Base-by-base conservation (phyloP, 2,113 vertebrate species). In the Rissa tridactyla region DNA sequence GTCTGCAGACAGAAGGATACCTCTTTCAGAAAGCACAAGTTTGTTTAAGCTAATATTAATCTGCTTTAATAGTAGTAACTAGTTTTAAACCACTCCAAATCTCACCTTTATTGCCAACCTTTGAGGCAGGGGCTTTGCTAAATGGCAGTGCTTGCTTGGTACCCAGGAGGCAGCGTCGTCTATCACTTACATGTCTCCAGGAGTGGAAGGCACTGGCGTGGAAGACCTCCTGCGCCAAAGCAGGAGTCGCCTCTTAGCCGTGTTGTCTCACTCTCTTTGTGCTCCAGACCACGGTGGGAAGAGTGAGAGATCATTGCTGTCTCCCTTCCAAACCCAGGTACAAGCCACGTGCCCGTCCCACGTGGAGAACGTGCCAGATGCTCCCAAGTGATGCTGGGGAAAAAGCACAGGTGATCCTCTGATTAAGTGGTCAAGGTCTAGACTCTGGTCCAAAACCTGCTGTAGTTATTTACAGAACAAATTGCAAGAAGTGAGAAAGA, bases 371-470 rank as follows among this genome's bases (percentile, higher is more conserved):
- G 0, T 2, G 2, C 92, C 96, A 96, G 88, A 66, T 87, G 97
- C 34, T 91, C 32, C 64, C 60, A 30, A 44, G 49, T 38, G 64
- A 80, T 90, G 70, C 62, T 77, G 61, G 54, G 90, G 96, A 93
- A 97, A 97, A 96, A 62, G 55, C 44, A 49, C 97, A 97, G 97
- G 93, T 97, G 97, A 89, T 66, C 11, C 30, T n/a, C 55, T 72
- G 90, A 95, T 96, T 92, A 96, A 13, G 15, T 14, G 16, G 58
- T 89, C 96, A 97, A 97, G 95, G 97, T 36, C 92, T 68, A 32
- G 19, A 52, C 32, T 76, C 61, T 70, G 34, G 36, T 75, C 62
- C 85, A 52, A 89, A 93, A 75, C 77, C 16, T 68, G 65, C 5
- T 10, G 8, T 40, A 40, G 36, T 27, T 94, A 80, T 94, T 92